Evolutionary conservation across 2,888 invertebrate genomes (phyloP), one percentile per base, ranked within the genome.

Genomic region (Leucophora obtusa): DNA sequence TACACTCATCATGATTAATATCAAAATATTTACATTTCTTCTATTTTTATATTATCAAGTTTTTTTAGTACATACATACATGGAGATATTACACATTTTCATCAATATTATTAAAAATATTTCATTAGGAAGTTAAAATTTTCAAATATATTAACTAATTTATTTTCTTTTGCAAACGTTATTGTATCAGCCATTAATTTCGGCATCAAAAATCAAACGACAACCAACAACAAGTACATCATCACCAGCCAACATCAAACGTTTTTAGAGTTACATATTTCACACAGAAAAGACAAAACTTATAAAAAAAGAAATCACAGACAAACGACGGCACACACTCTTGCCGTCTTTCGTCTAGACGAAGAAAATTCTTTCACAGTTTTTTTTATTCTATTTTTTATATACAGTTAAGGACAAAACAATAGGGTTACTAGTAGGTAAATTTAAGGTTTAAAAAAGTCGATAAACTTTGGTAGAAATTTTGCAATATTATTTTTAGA

Each of bases 271-370:
- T 69, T 72, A 74, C 74, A 74, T 66, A 74, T 74, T 66, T 66
- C 79, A 70, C 79, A 70, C 70, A 60, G 47, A 65, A 33, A 79
- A 72, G 53, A 78, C 59, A 74, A 66, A 58, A 71, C n/a, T 0
- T n/a, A 47, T 14, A 47, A n/a, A 65, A 58, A 63, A 65, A n/a
- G 68, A 69, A 65, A 17, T 63, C 72, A 66, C 69, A 78, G 78
- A 71, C 77, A 74, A 70, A 72, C 68, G 69, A 69, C 51, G 68
- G 54, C 33, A 72, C 69, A 81, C 71, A 66, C 63, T 77, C 70
- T 73, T 73, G 82, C 24, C 66, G 56, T 66, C 69, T 74, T 71
- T 63, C 65, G 82, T 82, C 79, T 82, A 79, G 82, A 82, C 79
- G 70, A 70, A 76, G 66, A 59, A 82, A 79, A 79, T 82, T 79